These are phyloP conservation scores for Epizoanthus stellaris DNA, from an alignment of 92 coral and sea anemone genomes.

Conservation along the genomic window DNA sequence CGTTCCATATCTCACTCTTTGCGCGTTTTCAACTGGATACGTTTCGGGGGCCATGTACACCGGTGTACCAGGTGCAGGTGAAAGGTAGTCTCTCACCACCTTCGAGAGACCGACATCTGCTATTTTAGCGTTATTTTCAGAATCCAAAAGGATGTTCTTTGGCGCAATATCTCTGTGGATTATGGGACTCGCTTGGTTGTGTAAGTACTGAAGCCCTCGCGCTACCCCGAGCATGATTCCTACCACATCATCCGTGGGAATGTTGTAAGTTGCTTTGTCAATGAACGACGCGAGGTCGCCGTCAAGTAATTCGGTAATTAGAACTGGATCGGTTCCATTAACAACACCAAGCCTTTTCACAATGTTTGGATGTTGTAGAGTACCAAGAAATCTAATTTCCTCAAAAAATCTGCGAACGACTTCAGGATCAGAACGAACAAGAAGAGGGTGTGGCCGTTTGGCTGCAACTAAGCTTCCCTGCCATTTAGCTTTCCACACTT, in stretches of 20 bases:
- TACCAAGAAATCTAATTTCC: conserved; percentile 45
- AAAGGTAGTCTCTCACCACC: conserved; percentile 22
- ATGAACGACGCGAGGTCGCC: conserved; percentile 43
- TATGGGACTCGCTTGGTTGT: conserved; percentile 43
- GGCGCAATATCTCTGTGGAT: conserved; percentile 60
- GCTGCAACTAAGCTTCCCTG: conserved; percentile 65
- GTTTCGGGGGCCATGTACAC: conserved; percentile 60
- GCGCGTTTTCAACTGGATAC: neutral
- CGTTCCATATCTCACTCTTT: conserved; percentile 22
- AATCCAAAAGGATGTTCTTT: conserved; percentile 54
- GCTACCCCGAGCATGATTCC: conserved; percentile 62
- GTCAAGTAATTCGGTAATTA: conserved; percentile 63
- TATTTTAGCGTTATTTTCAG: conserved; percentile 48
- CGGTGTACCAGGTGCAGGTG: conserved; percentile 54
- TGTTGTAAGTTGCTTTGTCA: conserved; percentile 14
- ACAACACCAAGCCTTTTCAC: conserved; percentile 37
- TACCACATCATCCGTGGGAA: conserved; percentile 44
- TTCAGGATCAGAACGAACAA: conserved; percentile 37
- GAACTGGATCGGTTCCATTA: conserved; percentile 40
- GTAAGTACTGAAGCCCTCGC: conserved; percentile 58
- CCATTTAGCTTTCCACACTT: conserved; percentile 67
- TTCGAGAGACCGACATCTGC: conserved; percentile 64
- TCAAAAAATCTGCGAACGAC: conserved; percentile 36
- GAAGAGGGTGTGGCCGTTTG: conserved; percentile 51
- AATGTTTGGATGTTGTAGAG: conserved; percentile 58